phyloP scores from a whole-genome alignment of 2,113 vertebrate species.

The Edolisoma coerulescens region DNA sequence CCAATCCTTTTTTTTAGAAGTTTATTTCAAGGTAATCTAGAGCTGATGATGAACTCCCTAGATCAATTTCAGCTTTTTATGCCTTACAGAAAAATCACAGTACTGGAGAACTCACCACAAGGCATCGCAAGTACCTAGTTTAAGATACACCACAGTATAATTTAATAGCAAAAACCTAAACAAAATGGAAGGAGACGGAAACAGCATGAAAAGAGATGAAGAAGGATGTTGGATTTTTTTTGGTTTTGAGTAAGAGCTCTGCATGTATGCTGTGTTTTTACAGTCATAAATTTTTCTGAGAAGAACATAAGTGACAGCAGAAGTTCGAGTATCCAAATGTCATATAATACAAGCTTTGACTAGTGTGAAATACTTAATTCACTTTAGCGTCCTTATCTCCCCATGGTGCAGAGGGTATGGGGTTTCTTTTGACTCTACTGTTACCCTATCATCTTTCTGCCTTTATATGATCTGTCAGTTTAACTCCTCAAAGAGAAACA shows the following conservation, averaged over 20 bases:
- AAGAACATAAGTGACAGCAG: neutral
- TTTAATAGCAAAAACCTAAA: neutral
- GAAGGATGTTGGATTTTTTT: neutral
- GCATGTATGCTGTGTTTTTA: neutral
- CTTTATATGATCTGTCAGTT: neutral
- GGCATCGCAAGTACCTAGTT: neutral
- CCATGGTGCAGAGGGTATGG: neutral
- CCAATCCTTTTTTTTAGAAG: rapidly evolving
- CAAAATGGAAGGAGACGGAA: neutral
- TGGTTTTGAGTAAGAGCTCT: neutral
- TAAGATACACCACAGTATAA: neutral
- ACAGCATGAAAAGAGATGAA: neutral
- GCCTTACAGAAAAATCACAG: neutral
- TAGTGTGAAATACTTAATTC: neutral
- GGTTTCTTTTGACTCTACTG: neutral
- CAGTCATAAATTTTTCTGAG: neutral
- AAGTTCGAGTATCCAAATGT: neutral
- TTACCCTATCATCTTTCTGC: neutral
- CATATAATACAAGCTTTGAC: neutral
- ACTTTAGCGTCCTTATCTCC: neutral
- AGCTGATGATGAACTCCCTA: neutral
- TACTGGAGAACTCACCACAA: neutral
- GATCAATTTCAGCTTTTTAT: neutral
- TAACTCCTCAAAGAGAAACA: neutral
- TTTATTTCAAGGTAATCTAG: neutral